Evolutionary conservation across 2,888 invertebrate species (phyloP).

Genomic region (Lasioglossum zephyrum): DNA sequence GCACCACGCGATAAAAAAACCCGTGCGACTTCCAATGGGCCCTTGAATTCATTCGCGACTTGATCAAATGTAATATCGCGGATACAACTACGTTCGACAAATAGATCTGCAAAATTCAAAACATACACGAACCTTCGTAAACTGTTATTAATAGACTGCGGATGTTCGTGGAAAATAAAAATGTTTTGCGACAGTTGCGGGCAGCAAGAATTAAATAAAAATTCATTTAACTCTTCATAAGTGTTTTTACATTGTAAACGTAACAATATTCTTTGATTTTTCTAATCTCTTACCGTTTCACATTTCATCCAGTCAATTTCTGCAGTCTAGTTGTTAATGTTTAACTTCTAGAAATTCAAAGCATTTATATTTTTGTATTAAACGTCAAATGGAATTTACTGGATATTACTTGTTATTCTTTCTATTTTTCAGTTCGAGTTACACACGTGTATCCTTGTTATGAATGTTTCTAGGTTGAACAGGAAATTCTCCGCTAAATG

Average conservation of each 20-base stretch:
- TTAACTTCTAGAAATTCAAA: too few relatives aligned
- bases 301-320: too few relatives aligned
- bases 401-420: background rate
- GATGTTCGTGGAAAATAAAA: too few relatives aligned
- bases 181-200: too few relatives aligned
- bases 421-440: background rate
- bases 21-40: background rate
- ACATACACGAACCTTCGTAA: background rate
- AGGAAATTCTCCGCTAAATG: background rate
- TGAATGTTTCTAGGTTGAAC: background rate
- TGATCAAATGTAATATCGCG: background rate
- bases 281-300: too few relatives aligned
- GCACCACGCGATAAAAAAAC: background rate
- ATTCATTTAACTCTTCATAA: too few relatives aligned
- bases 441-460: background rate
- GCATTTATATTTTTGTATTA: background rate
- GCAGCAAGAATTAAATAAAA: too few relatives aligned
- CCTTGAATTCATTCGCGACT: background rate
- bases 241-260: too few relatives aligned
- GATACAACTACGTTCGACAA: background rate
- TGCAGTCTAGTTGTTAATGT: too few relatives aligned
- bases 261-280: too few relatives aligned
- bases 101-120: background rate
- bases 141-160: background rate
- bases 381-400: background rate